Conservation (phyloP, 2,797 vertebrate genomes). For the Poeciliopsis gracilis region DNA sequence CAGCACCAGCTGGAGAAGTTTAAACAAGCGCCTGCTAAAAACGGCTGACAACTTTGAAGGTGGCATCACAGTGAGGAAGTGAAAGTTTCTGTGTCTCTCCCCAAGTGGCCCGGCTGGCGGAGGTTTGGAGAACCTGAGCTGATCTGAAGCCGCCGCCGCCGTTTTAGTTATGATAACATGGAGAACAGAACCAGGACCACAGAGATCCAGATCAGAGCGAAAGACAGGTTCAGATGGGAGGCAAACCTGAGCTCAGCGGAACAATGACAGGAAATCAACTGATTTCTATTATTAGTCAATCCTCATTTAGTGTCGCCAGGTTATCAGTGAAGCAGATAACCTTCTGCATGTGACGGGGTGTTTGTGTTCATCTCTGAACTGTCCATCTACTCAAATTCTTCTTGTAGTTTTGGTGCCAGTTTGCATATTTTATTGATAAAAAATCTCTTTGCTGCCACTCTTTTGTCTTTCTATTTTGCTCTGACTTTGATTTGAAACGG, state of each 20-base stretch:
- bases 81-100: conserved; percentile 3
- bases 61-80: not conserved
- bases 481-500: not conserved
- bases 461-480: conserved; percentile 1
- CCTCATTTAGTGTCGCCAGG: not conserved
- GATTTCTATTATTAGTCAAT: not conserved
- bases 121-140: conserved; percentile 5
- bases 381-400: not conserved
- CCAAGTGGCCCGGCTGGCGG: not conserved
- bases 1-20: conserved; percentile 11
- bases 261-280: too few species aligned
- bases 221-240: not conserved
- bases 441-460: not conserved
- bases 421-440: not conserved
- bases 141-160: not conserved
- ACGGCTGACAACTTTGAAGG: conserved; percentile 8
- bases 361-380: not conserved
- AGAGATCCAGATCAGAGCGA: not conserved
- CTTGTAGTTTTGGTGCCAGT: not conserved
- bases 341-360: not conserved
- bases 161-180: not conserved
- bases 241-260: not conserved
- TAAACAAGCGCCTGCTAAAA: conserved; percentile 18
- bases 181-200: conserved; percentile 4
- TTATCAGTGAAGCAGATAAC: not conserved